Percentiles rank a stretch among this genome's conserved stretches.
These are phyloP conservation scores for Simalia tracyae DNA, from an alignment of 2,797 vertebrate genomes.

Conservation along the genomic window DNA sequence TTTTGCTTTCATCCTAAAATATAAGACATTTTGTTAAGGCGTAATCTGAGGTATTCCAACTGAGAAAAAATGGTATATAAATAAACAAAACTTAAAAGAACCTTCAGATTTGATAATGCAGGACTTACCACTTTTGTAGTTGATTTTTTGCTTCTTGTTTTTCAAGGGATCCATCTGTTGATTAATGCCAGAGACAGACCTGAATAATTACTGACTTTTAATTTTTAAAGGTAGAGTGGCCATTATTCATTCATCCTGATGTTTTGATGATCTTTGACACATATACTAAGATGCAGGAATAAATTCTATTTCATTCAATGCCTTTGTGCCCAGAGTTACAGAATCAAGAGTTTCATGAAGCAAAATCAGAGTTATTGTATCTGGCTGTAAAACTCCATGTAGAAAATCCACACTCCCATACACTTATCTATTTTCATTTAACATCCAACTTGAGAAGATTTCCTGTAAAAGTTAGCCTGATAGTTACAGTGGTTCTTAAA, in stretches of 20 bases:
- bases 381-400: not conserved
- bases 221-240: not conserved
- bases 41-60: not conserved
- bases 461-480: not conserved
- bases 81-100: not conserved
- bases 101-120: not conserved
- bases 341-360: not conserved
- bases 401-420: not conserved
- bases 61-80: not conserved
- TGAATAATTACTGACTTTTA: not conserved
- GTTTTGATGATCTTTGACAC: not conserved
- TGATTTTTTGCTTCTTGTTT: not conserved
- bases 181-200: not conserved
- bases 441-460: not conserved
- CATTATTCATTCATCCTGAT: not conserved
- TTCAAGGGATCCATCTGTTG: not conserved
- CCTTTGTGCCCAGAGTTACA: not conserved
- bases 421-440: not conserved
- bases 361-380: not conserved
- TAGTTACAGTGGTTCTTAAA: not conserved
- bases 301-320: not conserved
- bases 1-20: not conserved
- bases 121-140: not conserved
- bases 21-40: not conserved
- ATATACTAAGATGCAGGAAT: not conserved